Conservation (phyloP, 2,888 invertebrate species). For the Polyommatus icarus region DNA sequence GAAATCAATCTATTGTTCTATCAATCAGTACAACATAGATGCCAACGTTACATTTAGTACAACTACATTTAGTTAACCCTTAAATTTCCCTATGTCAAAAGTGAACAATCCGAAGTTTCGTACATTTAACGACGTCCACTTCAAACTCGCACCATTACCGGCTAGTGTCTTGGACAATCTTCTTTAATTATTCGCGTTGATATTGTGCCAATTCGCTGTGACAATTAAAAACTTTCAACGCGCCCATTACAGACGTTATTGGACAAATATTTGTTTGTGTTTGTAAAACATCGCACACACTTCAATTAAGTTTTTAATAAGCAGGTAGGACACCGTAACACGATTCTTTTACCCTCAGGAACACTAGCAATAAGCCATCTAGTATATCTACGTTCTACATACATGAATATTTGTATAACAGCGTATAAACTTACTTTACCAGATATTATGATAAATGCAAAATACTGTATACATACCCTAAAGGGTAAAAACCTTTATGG, state of each 20-base stretch:
- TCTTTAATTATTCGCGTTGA: constrained; percentile 38
- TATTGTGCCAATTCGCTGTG: constrained; percentile 33
- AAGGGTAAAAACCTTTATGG: no score
- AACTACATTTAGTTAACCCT: no score
- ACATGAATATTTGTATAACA: no score
- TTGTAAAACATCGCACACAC: neutral
- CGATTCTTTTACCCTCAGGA: no score
- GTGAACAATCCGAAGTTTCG: neutral
- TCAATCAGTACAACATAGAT: no score
- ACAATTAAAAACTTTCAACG: constrained; percentile 27
- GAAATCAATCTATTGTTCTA: no score
- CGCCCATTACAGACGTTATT: neutral
- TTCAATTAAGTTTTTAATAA: neutral
- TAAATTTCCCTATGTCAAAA: neutral
- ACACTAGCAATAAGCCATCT: no score
- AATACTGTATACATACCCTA: no score
- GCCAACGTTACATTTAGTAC: no score
- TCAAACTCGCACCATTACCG: constrained; percentile 43
- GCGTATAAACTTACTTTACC: no score
- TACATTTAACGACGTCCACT: constrained; percentile 20
- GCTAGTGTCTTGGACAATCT: constrained; percentile 37
- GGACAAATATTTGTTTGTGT: neutral
- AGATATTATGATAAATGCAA: no score
- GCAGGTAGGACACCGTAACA: neutral
- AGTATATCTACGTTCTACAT: no score